Conservation (phyloP, 2,113 vertebrate genomes). For the Ophthalmolycus amberensis region DNA sequence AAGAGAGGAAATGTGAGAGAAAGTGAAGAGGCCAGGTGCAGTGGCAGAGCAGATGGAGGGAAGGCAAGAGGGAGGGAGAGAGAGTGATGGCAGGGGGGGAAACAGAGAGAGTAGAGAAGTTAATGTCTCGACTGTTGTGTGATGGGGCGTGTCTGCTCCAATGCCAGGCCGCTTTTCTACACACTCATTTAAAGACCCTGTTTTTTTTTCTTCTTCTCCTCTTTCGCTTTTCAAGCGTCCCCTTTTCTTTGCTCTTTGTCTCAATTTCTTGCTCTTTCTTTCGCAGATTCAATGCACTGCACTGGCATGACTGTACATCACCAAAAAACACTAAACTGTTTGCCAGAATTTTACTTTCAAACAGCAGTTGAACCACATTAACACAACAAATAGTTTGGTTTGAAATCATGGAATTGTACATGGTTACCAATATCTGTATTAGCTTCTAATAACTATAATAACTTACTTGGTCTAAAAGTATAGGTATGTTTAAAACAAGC, state of each 20-base stretch:
- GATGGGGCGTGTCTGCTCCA: conserved; percentile 77
- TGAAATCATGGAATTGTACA: neutral
- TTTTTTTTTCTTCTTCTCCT: conserved; percentile 12
- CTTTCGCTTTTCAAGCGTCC: conserved; percentile 37
- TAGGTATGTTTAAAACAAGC: neutral
- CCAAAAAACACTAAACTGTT: neutral
- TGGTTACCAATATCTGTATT: neutral
- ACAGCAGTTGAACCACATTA: neutral
- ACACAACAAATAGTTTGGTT: neutral
- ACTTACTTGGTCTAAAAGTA: no score
- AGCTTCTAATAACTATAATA: no score
- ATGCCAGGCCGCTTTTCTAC: conserved; percentile 67
- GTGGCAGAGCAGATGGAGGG: conserved; percentile 70
- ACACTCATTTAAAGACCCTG: conserved; percentile 60
- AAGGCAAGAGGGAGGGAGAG: conserved; percentile 59
- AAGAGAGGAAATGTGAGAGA: conserved; percentile 70
- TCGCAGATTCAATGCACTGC: conserved; percentile 28
- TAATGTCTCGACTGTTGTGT: conserved; percentile 73
- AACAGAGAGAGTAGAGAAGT: conserved; percentile 63
- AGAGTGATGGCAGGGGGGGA: conserved; percentile 60
- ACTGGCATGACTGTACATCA: conserved; percentile 16
- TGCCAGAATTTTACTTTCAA: neutral
- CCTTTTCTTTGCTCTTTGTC: conserved; percentile 16
- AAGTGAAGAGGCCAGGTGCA: conserved; percentile 75
- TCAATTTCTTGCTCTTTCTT: conserved; percentile 30